These are phyloP conservation scores for Augochlorella aurata DNA, from an alignment of 2,888 invertebrate species.

Conservation along the genomic window DNA sequence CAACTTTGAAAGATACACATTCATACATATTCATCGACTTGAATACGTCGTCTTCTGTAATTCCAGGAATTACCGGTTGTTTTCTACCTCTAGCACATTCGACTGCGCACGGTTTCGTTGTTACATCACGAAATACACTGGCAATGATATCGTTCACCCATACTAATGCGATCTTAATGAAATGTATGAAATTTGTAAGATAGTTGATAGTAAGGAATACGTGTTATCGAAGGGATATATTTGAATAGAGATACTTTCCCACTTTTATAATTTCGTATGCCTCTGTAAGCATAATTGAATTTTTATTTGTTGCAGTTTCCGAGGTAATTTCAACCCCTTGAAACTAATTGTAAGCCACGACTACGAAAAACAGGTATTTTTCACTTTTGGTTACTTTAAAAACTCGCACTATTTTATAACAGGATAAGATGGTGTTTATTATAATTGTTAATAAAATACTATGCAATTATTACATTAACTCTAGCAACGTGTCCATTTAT, in stretches of 20 bases:
- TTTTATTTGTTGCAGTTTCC: too few species aligned
- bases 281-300: too few species aligned
- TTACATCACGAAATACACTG: neutral
- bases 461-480: too few species aligned
- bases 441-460: too few species aligned
- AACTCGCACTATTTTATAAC: too few species aligned
- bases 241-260: neutral
- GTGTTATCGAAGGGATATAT: neutral
- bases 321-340: too few species aligned
- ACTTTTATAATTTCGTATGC: neutral
- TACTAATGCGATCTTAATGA: neutral
- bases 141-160: neutral
- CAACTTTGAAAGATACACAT: neutral
- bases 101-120: neutral
- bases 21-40: neutral
- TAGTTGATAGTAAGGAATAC: neutral
- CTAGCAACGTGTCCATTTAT: too few species aligned
- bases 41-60: neutral
- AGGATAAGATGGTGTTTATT: too few species aligned
- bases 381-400: too few species aligned
- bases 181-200: neutral
- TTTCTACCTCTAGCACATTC: neutral
- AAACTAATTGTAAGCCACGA: too few species aligned
- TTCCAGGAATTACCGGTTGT: neutral
- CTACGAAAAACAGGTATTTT: too few species aligned